phyloP scores from a whole-genome alignment of 2,888 invertebrate genomes.

The Cremastobaeus sp. region DNA sequence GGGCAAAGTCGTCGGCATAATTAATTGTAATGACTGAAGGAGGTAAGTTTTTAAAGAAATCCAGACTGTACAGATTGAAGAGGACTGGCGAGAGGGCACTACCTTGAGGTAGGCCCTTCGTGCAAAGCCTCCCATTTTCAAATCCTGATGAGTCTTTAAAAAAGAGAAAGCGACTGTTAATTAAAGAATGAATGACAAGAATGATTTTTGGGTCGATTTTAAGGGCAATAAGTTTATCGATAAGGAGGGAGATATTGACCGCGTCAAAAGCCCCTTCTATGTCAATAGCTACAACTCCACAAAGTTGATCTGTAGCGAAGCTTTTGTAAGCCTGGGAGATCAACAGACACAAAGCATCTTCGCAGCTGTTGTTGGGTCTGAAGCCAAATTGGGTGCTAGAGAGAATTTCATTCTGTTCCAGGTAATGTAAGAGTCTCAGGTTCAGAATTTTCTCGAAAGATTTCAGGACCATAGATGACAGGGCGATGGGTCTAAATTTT shows the following conservation, averaged over 20 bases:
- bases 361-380: not conserved
- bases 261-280: conserved; percentile 15
- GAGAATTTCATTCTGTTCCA: not conserved
- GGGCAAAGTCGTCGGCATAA: conserved; percentile 9
- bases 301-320: not conserved
- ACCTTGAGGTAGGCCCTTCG: conserved; percentile 2
- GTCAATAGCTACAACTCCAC: not conserved
- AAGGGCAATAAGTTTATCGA: not conserved
- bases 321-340: not conserved
- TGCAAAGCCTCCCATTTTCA: not conserved
- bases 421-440: not conserved
- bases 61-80: not conserved
- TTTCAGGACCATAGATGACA: conserved; percentile 7
- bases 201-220: conserved; percentile 10
- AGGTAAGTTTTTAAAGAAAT: not conserved
- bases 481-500: conserved; percentile 13
- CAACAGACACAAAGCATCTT: not conserved
- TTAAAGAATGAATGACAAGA: conserved; percentile 7
- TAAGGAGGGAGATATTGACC: conserved; percentile 1
- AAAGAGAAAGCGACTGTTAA: not conserved
- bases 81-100: not conserved
- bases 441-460: conserved; percentile 16
- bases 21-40: not conserved
- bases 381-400: conserved; percentile 3
- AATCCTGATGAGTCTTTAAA: no score